A percentile compares a stretch with the other conserved stretches of the same genome.
Conservation (phyloP, 1,140 invertebrate genomes). For the Ceratitis capitata region DNA sequence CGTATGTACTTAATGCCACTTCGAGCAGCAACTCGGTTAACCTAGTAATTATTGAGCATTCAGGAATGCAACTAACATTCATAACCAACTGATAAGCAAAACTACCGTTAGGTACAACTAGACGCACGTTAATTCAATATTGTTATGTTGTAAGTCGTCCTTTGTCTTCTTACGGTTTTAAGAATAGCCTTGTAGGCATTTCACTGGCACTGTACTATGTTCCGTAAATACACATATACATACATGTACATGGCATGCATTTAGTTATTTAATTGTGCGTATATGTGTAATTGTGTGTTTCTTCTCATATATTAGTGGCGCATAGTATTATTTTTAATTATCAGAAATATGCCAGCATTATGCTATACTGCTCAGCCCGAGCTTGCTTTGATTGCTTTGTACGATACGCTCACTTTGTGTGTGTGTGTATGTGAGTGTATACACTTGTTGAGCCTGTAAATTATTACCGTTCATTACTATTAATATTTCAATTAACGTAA, state of each 20-base stretch:
- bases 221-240: background rate
- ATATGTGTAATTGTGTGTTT: background rate
- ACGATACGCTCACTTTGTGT: background rate
- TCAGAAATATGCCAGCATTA: background rate
- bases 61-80: background rate
- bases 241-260: background rate
- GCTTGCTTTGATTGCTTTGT: background rate
- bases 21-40: background rate
- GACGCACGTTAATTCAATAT: conserved; percentile 8
- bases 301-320: background rate
- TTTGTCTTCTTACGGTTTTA: background rate
- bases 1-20: conserved; percentile 10
- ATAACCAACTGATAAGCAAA: background rate
- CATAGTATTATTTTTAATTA: background rate
- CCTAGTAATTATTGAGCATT: background rate
- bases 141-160: background rate
- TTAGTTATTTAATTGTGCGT: no score
- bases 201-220: no score
- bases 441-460: background rate
- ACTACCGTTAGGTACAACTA: background rate
- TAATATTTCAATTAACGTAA: background rate
- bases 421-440: background rate
- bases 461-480: conserved; percentile 3
- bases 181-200: background rate
- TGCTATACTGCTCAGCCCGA: background rate